Base-by-base conservation (phyloP, 2,113 vertebrate species). In the Cyprinodon tularosa region DNA sequence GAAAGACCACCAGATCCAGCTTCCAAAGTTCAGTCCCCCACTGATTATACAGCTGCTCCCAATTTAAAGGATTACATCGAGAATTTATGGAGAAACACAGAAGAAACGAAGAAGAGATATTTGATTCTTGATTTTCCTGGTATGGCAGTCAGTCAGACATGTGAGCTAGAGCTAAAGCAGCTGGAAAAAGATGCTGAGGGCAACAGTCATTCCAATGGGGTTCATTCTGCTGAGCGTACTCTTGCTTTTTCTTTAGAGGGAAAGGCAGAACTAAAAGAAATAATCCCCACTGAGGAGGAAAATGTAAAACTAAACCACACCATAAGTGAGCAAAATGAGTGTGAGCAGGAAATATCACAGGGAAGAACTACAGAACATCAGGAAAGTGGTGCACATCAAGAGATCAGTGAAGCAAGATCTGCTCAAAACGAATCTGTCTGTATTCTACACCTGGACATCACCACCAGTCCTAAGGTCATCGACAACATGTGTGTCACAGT, bases 51-150 rank as follows among this genome's bases (percentile, higher is more conserved):
- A 60, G 71, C 70, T 1, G 10, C 22, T n/a, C 53, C 8, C 38
- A 6, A 7, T 62, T 36, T 73, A 1, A 20, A n/a, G 42, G 82
- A 86, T 5, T 82, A 83, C 60, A 88, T 82, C 0, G 60, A 59
- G 12, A 70, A 66, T 0, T 9, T 89, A 39, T 71, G 38, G 63
- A 77, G 78, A 36, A 57, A 81, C 6, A 69, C 72, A 10, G 29
- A 20, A 60, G 87, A 92, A n/a, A 59, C 22, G 13, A 71, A 91
- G 40, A 82, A 4, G 11, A 81, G 86, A 74, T 89, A 87, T 63
- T 14, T 93, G 29, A 67, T 91, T 42, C 77, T 93, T 3, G 88
- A 93, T 59, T 20, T 80, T 12, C 84, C 72, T 59, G 80, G 64
- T 4, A 1, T 0, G 6, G 13, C 38, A 63, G 13, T 74, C 48